Evolutionary conservation across 2,888 invertebrate genomes (phyloP), one percentile per base, ranked within the genome.

Genomic region (Blera fallax): DNA sequence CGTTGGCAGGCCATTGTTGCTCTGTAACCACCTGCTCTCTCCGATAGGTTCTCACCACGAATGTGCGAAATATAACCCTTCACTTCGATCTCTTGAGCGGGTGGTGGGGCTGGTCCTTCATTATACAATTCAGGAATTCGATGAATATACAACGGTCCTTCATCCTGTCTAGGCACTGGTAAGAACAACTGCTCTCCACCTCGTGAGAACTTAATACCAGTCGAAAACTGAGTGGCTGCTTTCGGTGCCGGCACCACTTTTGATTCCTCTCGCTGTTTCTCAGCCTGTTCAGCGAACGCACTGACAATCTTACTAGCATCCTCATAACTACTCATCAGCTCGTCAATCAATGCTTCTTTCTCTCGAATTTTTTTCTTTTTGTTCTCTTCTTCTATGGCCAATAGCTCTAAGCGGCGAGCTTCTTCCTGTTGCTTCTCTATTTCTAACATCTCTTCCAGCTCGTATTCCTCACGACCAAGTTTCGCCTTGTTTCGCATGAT

Each of bases 331-430:
- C 97, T 97, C 96, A 98, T 98, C 40, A 99, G 93, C 91, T 99
- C 98, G 92, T 99, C 98, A 79, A 99, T 98, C 4, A 99, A 93
- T 0, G 97, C 97, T 91, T 98, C 97, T 88, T 97, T 98, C 88
- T 97, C 96, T 40, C 96, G 94, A 18, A 96, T 95, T 91, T 97
- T 97, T 87, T 96, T 96, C 90, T 95, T 95, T 89, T 97, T 97
- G 0, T 95, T 94, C 91, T 96, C 94, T 92, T 88, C 88, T 85
- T 92, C 96, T 91, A 93, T 88, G 2, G 95, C 93, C n/a, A 94
- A 91, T 0, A 96, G 91, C 90, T 97, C 96, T 72, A 95, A 93
- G 83, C 95, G 94, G 60, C 97, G 93, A 0, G 95, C 93, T 87
- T 96, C 96, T 85, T 96, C 95, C 89, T 95, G 95, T 88, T 95